phyloP scores from a whole-genome alignment of 2,113 vertebrate species.

The Nesoenas mayeri region DNA sequence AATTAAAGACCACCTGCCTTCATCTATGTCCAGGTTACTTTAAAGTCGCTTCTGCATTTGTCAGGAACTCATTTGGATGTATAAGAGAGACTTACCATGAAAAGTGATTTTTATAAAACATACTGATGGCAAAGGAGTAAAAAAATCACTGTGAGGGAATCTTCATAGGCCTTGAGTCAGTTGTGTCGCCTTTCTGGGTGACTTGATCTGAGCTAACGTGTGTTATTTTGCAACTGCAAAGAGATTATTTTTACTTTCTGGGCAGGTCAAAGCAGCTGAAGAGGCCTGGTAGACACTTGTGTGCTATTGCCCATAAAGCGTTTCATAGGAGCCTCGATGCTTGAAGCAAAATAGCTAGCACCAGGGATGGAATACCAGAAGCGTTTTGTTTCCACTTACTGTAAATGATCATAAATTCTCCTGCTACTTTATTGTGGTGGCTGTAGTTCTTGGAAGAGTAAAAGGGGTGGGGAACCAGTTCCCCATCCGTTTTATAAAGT shows the following conservation, averaged over 20 bases:
- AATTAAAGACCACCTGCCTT: not conserved
- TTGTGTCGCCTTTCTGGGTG: not conserved
- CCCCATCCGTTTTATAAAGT: conserved; percentile 47
- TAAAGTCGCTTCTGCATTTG: not conserved
- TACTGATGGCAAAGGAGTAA: not conserved
- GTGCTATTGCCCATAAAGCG: not conserved
- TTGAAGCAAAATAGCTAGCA: conserved; percentile 17
- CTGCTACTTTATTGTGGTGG: conserved; percentile 53
- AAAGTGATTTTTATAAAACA: not conserved
- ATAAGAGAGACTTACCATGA: not conserved
- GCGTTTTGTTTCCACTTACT: conserved; percentile 32
- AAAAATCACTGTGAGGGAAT: not conserved
- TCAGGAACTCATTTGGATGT: not conserved
- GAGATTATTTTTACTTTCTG: not conserved
- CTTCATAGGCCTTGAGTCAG: not conserved
- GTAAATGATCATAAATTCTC: conserved; percentile 61
- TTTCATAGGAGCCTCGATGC: not conserved
- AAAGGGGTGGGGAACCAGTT: not conserved
- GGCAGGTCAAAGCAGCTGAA: not conserved
- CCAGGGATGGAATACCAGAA: conserved; percentile 20
- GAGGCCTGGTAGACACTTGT: not conserved
- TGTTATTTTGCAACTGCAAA: not conserved
- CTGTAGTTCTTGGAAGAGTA: conserved; percentile 51
- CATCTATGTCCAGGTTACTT: not conserved
- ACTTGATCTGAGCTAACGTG: not conserved